Base-by-base conservation (phyloP, 2,888 invertebrate genomes). In the Polyommatus iphigenia region DNA sequence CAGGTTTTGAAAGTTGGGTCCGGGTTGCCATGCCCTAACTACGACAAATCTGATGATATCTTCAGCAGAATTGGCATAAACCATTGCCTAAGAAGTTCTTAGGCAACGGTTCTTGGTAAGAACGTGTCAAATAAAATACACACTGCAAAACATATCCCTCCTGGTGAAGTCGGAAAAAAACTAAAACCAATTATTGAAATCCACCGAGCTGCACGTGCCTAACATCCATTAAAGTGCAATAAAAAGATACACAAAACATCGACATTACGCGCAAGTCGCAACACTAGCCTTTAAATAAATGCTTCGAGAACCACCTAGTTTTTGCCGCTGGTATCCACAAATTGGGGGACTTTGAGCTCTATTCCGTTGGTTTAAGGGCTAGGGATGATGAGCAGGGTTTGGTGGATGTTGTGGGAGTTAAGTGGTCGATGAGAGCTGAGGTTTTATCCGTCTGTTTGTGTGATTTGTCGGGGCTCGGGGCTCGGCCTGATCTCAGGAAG, bases 391-490 rank as follows among this genome's bases (percentile, higher is more conserved):
- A 59, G 46, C 24, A 62, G 50, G 71, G 57, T 8, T 50, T 20
- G 54, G 76, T 79, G 71, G 78, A 67, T 57, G 79, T 83, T 79
- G 78, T 79, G 82, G 80, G 83, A 82, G 78, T 80, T 87, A 88
- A 89, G 88, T 90, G 89, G 87, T 87, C 88, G 89, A 89, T 89
- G 90, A 89, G 87, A 88, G 88, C 84, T 86, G 87, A 89, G 89
- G 90, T 91, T 91, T 91, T 90, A 90, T 91, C 90, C 89, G 88
- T 90, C 90, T 90, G 90, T 91, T 90, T 91, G 87, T 89, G 88
- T 88, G 88, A 89, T 89, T 89, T 87, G 87, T 87, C 83, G 81
- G 80, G 78, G 78, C 79, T 46, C 54, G 54, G 54, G 54, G 54
- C 54, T 54, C 54, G 54, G 54, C 13, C 54, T 80, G 80, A 78